Conservation (phyloP, 2,113 vertebrate species). For the Oncorhynchus kisutch region DNA sequence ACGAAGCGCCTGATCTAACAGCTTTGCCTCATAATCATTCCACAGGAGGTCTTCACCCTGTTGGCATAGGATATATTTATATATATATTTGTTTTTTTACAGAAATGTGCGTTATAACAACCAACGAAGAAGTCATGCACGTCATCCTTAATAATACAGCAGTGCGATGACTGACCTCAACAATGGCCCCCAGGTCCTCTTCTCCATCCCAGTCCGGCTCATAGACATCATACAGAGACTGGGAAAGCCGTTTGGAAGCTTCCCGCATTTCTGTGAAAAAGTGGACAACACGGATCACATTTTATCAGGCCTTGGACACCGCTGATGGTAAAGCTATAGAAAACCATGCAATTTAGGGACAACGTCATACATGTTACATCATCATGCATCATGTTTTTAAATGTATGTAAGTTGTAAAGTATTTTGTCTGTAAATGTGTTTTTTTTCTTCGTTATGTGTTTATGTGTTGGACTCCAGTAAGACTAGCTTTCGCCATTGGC, state of each 20-base stretch:
- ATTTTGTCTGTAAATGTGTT: too few species aligned
- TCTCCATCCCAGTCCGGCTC: slow-evolving; percentile 82
- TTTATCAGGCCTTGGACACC: not conserved
- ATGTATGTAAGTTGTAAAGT: too few species aligned
- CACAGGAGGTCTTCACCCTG: slow-evolving; percentile 93
- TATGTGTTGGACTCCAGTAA: too few species aligned
- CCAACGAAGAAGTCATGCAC: not conserved
- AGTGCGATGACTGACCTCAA: slow-evolving; percentile 71
- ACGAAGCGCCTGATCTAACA: slow-evolving; percentile 82
- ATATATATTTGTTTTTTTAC: too few species aligned
- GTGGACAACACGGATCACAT: not conserved
- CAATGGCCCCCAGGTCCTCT: slow-evolving; percentile 80
- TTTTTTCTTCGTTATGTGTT: too few species aligned
- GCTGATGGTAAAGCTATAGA: not conserved
- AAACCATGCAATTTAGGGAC: not conserved
- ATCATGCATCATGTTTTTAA: too few species aligned
- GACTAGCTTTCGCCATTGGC: too few species aligned
- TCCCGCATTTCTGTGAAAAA: slow-evolving; percentile 85
- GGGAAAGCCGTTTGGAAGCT: slow-evolving; percentile 83
- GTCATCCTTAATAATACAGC: not conserved
- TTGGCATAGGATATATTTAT: not conserved
- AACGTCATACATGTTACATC: too few species aligned
- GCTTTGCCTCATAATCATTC: slow-evolving; percentile 91
- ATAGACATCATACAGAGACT: slow-evolving; percentile 88
- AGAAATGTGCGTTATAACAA: not conserved